Conservation (phyloP, 1,140 invertebrate genomes). For the Dendrolimus kikuchii region DNA sequence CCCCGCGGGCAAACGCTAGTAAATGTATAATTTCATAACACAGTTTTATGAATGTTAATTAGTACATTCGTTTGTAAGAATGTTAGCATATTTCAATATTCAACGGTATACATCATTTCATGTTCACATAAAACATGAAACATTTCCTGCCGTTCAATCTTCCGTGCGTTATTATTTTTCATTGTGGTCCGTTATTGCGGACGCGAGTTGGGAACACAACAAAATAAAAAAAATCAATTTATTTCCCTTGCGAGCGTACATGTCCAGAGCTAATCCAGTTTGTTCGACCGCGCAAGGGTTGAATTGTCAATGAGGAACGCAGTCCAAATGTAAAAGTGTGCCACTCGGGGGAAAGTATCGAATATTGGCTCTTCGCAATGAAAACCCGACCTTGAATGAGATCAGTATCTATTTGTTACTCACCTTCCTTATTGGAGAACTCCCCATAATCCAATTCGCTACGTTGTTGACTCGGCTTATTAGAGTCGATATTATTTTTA, state of each 20-base stretch:
- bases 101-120: too few species aligned
- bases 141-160: conserved; percentile 31
- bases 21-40: too few species aligned
- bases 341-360: conserved; percentile 33
- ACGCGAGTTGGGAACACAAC: conserved; percentile 36
- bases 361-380: conserved; percentile 41
- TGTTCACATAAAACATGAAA: conserved; percentile 7
- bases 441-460: conserved; percentile 11
- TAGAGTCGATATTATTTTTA: too few species aligned
- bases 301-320: conserved; percentile 61
- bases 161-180: conserved; percentile 45
- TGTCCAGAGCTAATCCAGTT: conserved; percentile 65
- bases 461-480: neutral
- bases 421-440: conserved; percentile 12
- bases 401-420: conserved; percentile 33
- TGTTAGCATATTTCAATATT: too few species aligned
- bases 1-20: too few species aligned
- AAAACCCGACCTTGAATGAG: conserved; percentile 31
- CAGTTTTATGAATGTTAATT: too few species aligned
- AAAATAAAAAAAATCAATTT: conserved; percentile 51
- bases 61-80: too few species aligned
- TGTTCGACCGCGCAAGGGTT: conserved; percentile 65
- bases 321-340: conserved; percentile 56
- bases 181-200: conserved; percentile 45
- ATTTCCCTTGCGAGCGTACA: conserved; percentile 57